Percentiles rank a stretch among this genome's conserved stretches.
Evolutionary conservation across 2,113 vertebrate species (phyloP).

Genomic region (Notothenia rossii): DNA sequence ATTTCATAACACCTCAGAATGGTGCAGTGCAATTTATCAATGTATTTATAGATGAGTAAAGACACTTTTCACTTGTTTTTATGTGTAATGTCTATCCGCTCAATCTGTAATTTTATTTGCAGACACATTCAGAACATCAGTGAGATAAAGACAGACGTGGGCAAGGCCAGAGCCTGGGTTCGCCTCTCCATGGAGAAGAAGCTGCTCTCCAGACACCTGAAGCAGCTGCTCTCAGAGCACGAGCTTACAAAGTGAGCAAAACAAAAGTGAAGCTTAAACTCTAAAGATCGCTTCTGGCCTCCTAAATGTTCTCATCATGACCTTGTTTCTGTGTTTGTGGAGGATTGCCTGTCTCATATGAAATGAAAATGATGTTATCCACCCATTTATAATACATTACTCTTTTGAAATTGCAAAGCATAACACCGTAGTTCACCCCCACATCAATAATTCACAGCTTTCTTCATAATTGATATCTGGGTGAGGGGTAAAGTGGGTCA

Average conservation of each 20-base stretch:
- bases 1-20: neutral
- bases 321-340: constrained; percentile 41
- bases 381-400: constrained; percentile 71
- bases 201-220: constrained; percentile 95
- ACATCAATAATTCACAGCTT: constrained; percentile 76
- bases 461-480: constrained; percentile 80
- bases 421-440: constrained; percentile 47
- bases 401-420: constrained; percentile 64
- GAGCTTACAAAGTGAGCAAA: constrained; percentile 95
- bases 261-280: neutral
- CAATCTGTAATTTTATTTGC: constrained; percentile 1
- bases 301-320: neutral
- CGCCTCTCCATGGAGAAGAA: constrained; percentile 99
- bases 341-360: constrained; percentile 50
- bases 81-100: neutral
- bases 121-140: constrained; percentile 99
- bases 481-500: constrained; percentile 75
- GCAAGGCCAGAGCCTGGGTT: constrained; percentile 98
- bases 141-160: constrained; percentile 98
- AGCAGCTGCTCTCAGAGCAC: constrained; percentile 95
- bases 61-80: neutral
- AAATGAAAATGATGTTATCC: constrained; percentile 53
- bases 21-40: neutral
- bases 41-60: too few relatives aligned
- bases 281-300: neutral